Base-by-base conservation (phyloP, 30 jellyfish, hydroid and myxozoan genomes). In the Aurelia coerulea region DNA sequence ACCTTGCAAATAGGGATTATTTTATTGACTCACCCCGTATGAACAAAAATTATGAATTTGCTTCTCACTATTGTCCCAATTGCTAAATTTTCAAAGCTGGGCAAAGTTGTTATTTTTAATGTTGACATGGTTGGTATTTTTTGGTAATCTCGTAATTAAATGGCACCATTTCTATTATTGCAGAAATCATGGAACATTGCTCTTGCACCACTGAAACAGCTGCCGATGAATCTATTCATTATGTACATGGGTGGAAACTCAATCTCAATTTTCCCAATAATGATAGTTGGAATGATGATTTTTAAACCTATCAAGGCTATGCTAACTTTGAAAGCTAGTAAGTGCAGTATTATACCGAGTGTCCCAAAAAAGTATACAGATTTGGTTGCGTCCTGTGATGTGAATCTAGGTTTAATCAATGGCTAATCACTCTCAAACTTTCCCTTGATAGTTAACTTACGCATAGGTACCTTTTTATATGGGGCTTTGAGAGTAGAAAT, bases 151-250 rank as follows among this genome's bases (percentile, higher is more conserved):
- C 4, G 35, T 62, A 62, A 62, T 62, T 62, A 1, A 14, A 0
- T 6, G 29, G 12, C 11, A 29, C 29, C 35, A n/a, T 14, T 6
- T 7, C 5, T 62, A 4, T 62, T 62, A 29, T 73, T 83, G 31
- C 17, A 94, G 94, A 90, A 97, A 84, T 94, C 98, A n/a, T 94
- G 98, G 98, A 94, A 94, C 86, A 94, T 94, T 84, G 98, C 97
- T 15, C 81, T 90, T 34, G 98, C 84, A 29, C 98, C 98, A 54
- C 79, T 81, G 80, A 94, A 94, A 69, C 98, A 94, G 79, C 90
- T 94, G n/a, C 98, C 98, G 32, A 94, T 94, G 98, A 94, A 94
- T 73, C 85, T 94, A 68, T 94, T 94, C 60, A 94, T 94, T 18
- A 94, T 94, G 98, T 94, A 94, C 53, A 94, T 94, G 98, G 95